These are phyloP conservation scores for Todiramphus saurophagus DNA, from an alignment of 2,113 vertebrate genomes.

Conservation along the genomic window DNA sequence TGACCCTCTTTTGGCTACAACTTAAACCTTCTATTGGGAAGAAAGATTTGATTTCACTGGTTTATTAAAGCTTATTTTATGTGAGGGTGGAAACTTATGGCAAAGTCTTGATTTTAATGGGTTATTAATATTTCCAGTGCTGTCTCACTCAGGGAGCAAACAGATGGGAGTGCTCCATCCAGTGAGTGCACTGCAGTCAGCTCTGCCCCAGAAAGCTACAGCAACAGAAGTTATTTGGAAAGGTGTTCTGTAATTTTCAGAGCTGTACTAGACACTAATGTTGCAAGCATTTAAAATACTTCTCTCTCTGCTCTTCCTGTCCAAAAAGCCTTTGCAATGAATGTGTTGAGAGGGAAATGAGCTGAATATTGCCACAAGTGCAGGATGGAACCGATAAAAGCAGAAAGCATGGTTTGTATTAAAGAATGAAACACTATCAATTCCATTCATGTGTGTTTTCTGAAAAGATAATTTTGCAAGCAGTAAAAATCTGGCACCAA, in stretches of 20 bases:
- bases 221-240: not conserved
- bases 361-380: conserved; percentile 1
- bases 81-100: not conserved
- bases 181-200: not conserved
- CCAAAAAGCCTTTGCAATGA: conserved; percentile 7
- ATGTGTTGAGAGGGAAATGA: conserved; percentile 51
- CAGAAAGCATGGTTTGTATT: conserved; percentile 49
- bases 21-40: not conserved
- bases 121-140: not conserved
- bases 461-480: conserved; percentile 60
- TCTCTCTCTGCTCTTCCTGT: not conserved
- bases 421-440: conserved; percentile 55
- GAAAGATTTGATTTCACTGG: not conserved
- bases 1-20: not conserved
- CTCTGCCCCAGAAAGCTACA: not conserved
- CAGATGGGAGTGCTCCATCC: not conserved
- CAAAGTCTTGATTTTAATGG: not conserved
- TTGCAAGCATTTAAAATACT: conserved; percentile 2
- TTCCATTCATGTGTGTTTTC: conserved; percentile 57
- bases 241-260: not conserved
- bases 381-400: conserved; percentile 49
- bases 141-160: not conserved
- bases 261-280: not conserved
- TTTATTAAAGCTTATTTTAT: conserved; percentile 11
- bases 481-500: conserved; percentile 55